A percentile compares a stretch with the other conserved stretches of the same genome.
Evolutionary conservation across 2,113 vertebrate genomes (phyloP).

Genomic region (Zosterops hypoxanthus): DNA sequence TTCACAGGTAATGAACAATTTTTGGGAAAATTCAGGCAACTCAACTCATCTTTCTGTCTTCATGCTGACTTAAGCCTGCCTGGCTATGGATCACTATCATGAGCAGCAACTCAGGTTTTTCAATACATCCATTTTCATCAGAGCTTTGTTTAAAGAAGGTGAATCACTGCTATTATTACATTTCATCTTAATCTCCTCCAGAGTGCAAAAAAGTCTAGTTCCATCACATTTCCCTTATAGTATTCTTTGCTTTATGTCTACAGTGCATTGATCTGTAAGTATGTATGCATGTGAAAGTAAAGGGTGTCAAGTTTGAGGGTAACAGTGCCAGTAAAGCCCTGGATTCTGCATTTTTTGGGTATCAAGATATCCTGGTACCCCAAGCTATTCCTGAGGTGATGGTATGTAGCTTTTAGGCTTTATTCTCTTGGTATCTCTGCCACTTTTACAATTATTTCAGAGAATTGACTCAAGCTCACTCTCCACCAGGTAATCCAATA

Average conservation of each 20-base stretch:
- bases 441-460: not conserved
- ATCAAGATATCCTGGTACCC: not conserved
- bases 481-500: slow-evolving; percentile 33
- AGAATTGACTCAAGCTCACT: not conserved
- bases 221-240: not conserved
- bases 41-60: not conserved
- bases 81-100: not conserved
- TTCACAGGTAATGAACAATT: not conserved
- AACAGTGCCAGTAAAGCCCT: not conserved
- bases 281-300: not conserved
- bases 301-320: not conserved
- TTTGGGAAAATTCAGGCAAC: not conserved
- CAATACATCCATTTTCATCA: not conserved
- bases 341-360: not conserved
- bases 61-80: not conserved
- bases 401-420: not conserved
- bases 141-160: not conserved
- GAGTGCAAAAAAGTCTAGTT: not conserved
- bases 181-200: not conserved
- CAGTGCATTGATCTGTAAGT: not conserved
- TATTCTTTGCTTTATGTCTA: not conserved
- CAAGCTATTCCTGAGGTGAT: not conserved
- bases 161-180: not conserved
- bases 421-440: not conserved
- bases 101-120: not conserved